Percentiles rank a stretch among this genome's conserved stretches.
Conservation (phyloP, 2,113 vertebrate genomes). For the Catharus bicknelli region DNA sequence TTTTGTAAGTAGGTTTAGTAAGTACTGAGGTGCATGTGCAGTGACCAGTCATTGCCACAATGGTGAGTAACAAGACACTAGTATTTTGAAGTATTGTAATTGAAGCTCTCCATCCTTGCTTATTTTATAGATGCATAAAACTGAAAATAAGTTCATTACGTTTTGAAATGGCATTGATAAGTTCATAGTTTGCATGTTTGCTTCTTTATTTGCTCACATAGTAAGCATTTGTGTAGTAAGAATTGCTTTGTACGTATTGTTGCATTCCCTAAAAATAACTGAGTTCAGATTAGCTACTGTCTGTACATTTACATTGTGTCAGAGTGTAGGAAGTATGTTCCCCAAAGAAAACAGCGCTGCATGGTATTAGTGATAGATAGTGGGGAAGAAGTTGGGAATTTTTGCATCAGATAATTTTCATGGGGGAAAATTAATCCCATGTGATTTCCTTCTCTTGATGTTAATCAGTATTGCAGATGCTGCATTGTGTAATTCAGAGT, state of each 20-base stretch:
- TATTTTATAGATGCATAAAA: neutral
- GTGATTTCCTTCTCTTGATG: neutral
- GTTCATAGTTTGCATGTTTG: neutral
- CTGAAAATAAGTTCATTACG: neutral
- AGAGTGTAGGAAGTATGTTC: neutral
- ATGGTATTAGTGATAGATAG: neutral
- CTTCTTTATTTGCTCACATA: neutral
- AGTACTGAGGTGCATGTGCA: neutral
- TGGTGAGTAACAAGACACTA: neutral
- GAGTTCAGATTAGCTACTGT: neutral
- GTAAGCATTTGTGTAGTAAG: neutral
- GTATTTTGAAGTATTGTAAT: neutral
- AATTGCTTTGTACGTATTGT: neutral
- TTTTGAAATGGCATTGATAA: neutral
- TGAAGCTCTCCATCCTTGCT: neutral
- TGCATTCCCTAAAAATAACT: neutral
- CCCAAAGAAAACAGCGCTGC: neutral
- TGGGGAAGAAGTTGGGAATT: neutral
- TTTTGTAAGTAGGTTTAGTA: neutral
- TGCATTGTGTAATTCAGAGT: neutral
- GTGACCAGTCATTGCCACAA: neutral
- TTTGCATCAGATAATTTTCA: neutral
- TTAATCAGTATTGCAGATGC: neutral
- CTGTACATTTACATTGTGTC: neutral
- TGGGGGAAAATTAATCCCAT: accelerated